Conservation (phyloP, 2,888 invertebrate genomes). For the Sarcophaga caerulescens region DNA sequence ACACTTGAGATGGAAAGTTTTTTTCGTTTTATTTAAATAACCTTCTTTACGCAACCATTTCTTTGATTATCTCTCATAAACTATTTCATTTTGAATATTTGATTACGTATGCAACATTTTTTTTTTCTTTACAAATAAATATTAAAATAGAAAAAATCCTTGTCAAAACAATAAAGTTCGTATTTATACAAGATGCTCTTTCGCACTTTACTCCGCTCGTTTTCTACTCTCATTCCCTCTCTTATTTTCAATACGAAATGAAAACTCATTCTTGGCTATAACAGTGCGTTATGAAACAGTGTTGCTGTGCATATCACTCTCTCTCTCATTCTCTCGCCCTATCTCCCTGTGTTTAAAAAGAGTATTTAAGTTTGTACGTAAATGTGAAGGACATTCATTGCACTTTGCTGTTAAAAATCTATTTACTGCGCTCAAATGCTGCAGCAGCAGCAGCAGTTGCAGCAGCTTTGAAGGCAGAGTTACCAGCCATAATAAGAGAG, state of each 20-base stretch:
- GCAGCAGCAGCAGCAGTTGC: conserved; percentile 18
- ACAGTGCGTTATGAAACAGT: neutral
- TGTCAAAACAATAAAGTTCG: conserved; percentile 1
- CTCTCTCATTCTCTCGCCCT: too few relatives aligned
- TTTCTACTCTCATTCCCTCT: neutral
- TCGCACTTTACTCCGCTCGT: neutral
- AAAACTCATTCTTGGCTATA: neutral
- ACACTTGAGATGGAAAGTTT: neutral
- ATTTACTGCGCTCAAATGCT: neutral
- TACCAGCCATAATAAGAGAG: neutral
- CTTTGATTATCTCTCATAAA: neutral
- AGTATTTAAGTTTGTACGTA: conserved; percentile 7
- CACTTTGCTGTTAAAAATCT: conserved; percentile 45
- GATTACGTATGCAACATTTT: neutral
- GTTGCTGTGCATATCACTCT: neutral
- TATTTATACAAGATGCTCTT: neutral
- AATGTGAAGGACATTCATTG: conserved; percentile 67
- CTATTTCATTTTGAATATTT: neutral
- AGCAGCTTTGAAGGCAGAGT: neutral
- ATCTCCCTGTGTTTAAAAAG: too few relatives aligned
- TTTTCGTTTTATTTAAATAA: neutral
- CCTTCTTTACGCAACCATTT: neutral
- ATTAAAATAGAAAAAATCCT: neutral
- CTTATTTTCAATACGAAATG: neutral
- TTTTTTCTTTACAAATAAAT: neutral